Evolutionary conservation across 92 coral and sea anemone species (phyloP).

Genomic region (Phymanthus crucifer): DNA sequence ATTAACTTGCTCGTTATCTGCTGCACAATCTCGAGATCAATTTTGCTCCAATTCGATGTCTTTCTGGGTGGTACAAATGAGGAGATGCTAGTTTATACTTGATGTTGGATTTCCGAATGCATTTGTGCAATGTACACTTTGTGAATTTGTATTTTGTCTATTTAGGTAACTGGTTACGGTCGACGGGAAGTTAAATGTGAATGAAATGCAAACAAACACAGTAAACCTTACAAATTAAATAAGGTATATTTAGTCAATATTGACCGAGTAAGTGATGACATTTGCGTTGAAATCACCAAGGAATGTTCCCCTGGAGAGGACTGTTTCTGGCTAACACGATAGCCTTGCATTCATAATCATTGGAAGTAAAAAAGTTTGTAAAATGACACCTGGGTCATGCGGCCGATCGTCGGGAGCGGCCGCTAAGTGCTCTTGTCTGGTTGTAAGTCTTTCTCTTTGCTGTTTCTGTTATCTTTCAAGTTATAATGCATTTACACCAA

Average conservation of each 20-base stretch:
- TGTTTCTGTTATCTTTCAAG: not conserved
- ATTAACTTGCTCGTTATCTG: not conserved
- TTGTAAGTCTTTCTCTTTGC: not conserved
- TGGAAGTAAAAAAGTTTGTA: not conserved
- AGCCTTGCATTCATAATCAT: not conserved
- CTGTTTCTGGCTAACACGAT: not conserved
- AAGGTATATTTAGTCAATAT: not conserved
- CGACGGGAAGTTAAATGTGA: not conserved
- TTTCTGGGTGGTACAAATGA: not conserved
- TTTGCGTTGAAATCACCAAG: not conserved
- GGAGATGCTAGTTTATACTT: no score
- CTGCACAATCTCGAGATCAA: conserved; percentile 2
- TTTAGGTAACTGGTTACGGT: not conserved
- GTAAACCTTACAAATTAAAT: conserved; percentile 4
- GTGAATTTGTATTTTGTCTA: not conserved
- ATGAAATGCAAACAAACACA: not conserved
- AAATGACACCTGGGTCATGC: not conserved
- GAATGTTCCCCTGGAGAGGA: not conserved
- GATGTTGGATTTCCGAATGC: not conserved
- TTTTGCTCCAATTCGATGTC: not conserved
- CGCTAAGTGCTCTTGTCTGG: not conserved
- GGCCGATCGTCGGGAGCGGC: not conserved
- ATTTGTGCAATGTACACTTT: not conserved
- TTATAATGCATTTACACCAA: not conserved
- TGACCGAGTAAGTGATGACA: not conserved